Conservation (phyloP, 2,888 invertebrate genomes). For the Lagria hirta region DNA sequence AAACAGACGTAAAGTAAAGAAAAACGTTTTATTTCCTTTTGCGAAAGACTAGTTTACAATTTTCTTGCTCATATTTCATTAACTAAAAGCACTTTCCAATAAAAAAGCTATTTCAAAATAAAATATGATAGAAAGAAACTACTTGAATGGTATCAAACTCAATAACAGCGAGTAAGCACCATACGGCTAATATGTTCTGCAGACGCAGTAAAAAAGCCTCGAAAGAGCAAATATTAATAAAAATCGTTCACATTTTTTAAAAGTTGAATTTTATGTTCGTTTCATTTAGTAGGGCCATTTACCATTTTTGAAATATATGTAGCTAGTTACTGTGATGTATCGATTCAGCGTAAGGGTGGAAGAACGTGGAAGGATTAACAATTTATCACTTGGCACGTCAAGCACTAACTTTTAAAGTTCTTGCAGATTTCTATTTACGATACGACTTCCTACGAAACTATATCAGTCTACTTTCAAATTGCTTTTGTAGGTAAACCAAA, state of each 20-base stretch:
- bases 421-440: constrained; percentile 30
- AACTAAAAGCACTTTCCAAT: no score
- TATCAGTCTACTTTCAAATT: constrained; percentile 15
- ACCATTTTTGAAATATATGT: constrained; percentile 20
- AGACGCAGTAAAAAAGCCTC: no score
- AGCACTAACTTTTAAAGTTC: constrained; percentile 29
- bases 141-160: no score
- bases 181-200: no score
- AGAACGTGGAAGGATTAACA: constrained; percentile 32
- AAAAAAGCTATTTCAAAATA: no score
- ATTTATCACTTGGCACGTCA: constrained; percentile 32
- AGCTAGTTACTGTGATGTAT: constrained; percentile 28
- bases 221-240: constrained; percentile 13
- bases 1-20: no score
- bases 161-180: no score
- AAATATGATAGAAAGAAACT: no score
- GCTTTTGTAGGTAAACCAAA: constrained; percentile 12
- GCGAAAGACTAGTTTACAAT: no score
- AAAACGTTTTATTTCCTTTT: no score
- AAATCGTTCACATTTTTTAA: constrained; percentile 8
- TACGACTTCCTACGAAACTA: constrained; percentile 17
- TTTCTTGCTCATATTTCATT: no score
- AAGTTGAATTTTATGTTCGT: constrained; percentile 15
- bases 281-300: constrained; percentile 19
- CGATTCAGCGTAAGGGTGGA: constrained; percentile 25